A percentile compares a stretch with the other conserved stretches of the same genome.
Evolutionary conservation across 2,888 invertebrate genomes (phyloP).

Genomic region (Loripinus fragilis): DNA sequence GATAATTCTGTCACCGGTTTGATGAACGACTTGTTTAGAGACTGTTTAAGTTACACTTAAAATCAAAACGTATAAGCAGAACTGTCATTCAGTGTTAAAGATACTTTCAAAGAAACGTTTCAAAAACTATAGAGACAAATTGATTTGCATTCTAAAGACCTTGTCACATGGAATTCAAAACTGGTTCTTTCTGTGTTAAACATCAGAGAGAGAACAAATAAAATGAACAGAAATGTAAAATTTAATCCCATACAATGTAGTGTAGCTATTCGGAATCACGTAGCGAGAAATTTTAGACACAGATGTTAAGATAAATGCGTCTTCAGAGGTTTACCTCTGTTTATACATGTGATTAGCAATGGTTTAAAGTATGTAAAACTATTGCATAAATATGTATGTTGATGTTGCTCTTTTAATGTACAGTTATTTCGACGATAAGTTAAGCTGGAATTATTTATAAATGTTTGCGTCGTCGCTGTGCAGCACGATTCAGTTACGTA

Average conservation of each 20-base stretch:
- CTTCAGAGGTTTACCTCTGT: background rate
- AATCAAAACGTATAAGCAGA: constrained; percentile 29
- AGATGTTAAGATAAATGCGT: constrained; percentile 5
- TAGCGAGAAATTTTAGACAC: background rate
- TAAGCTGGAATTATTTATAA: too few species aligned
- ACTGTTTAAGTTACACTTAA: constrained; percentile 51
- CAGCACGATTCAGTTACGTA: too few species aligned
- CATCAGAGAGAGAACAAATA: constrained; percentile 11
- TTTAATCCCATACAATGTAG: constrained; percentile 18
- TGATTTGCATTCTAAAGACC: constrained; percentile 18
- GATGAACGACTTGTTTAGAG: constrained; percentile 57
- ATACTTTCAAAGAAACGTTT: constrained; percentile 17
- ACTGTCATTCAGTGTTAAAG: constrained; percentile 14
- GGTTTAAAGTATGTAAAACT: too few species aligned
- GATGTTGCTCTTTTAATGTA: too few species aligned
- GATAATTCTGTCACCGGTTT: constrained; percentile 60
- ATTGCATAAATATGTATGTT: too few species aligned
- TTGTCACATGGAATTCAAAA: constrained; percentile 13
- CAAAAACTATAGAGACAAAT: constrained; percentile 19
- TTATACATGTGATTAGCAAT: too few species aligned
- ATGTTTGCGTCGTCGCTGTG: too few species aligned
- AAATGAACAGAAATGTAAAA: constrained; percentile 19
- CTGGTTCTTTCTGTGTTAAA: constrained; percentile 8
- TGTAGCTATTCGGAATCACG: constrained; percentile 10
- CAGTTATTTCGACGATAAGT: too few species aligned